A percentile compares a stretch with the other conserved stretches of the same genome.
Evolutionary conservation across 1,140 invertebrate species (phyloP).

Genomic region (Papilio aristodemus): DNA sequence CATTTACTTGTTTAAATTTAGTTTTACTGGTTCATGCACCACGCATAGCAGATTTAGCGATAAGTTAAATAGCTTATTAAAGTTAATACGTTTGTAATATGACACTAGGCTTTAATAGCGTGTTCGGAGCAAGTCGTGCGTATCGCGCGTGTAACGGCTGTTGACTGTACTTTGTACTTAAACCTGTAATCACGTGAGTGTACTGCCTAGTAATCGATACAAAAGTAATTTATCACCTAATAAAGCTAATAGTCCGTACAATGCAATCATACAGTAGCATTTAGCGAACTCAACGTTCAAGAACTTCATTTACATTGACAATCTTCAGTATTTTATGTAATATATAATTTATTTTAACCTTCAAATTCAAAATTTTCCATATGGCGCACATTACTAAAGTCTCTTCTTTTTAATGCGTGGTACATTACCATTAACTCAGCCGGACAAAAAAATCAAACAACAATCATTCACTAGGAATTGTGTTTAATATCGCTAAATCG

Average conservation of each 20-base stretch:
- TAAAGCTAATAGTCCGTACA: slow-evolving; percentile 15
- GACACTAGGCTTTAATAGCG: slow-evolving; percentile 31
- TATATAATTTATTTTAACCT: too few species aligned
- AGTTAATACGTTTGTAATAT: slow-evolving; percentile 26
- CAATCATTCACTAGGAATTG: too few species aligned
- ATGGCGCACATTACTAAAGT: too few species aligned
- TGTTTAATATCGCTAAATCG: not conserved
- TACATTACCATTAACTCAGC: too few species aligned
- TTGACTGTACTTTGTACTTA: slow-evolving; percentile 3
- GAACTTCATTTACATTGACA: not conserved
- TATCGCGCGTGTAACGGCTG: slow-evolving; percentile 36
- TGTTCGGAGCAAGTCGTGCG: slow-evolving; percentile 36
- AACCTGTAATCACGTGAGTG: slow-evolving; percentile 24
- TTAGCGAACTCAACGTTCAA: not conserved
- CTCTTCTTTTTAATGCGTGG: too few species aligned
- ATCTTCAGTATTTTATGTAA: too few species aligned
- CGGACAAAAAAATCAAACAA: too few species aligned
- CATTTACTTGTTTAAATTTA: too few species aligned
- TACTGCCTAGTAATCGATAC: slow-evolving; percentile 30
- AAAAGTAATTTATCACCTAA: slow-evolving; percentile 19
- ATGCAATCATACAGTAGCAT: slow-evolving; percentile 6
- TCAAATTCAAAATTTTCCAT: too few species aligned
- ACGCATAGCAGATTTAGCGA: not conserved
- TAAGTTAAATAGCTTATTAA: slow-evolving; percentile 16
- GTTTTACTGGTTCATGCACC: not conserved